Percentiles rank a stretch among this genome's conserved stretches.
These are phyloP conservation scores for Limnothrissa miodon DNA, from an alignment of 2,113 vertebrate genomes.

Conservation along the genomic window DNA sequence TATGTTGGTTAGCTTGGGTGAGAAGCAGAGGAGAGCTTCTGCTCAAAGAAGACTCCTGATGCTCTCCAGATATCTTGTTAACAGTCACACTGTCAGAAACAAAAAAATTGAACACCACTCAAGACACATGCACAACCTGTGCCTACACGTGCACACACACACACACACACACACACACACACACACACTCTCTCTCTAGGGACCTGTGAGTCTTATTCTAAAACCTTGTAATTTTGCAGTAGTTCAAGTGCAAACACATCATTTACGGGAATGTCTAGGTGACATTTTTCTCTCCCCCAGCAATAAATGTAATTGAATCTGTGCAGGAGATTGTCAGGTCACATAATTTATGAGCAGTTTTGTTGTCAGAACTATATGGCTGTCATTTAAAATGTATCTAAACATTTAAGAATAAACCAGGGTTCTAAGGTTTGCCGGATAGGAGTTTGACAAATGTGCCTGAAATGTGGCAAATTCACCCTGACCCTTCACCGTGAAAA, in stretches of 20 bases:
- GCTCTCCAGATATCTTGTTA: neutral
- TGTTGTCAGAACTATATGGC: neutral
- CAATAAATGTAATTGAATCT: neutral
- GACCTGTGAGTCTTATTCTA: neutral
- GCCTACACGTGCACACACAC: neutral
- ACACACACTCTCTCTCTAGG: neutral
- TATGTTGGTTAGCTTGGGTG: neutral
- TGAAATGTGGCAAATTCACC: neutral
- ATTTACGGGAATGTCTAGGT: neutral
- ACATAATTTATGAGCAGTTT: constrained; percentile 6
- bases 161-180: neutral
- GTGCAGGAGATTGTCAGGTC: neutral
- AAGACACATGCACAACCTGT: neutral
- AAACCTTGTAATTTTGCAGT: neutral
- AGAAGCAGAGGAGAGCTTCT: neutral
- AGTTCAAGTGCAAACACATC: neutral
- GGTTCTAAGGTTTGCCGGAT: neutral
- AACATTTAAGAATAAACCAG: neutral
- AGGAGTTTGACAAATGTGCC: neutral
- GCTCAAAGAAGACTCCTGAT: neutral
- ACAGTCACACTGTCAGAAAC: neutral
- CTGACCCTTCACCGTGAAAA: neutral
- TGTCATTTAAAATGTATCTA: constrained; percentile 1
- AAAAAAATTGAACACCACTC: neutral
- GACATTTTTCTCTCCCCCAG: neutral